phyloP scores from a whole-genome alignment of 1,140 invertebrate genomes.

The Drusus annulatus region DNA sequence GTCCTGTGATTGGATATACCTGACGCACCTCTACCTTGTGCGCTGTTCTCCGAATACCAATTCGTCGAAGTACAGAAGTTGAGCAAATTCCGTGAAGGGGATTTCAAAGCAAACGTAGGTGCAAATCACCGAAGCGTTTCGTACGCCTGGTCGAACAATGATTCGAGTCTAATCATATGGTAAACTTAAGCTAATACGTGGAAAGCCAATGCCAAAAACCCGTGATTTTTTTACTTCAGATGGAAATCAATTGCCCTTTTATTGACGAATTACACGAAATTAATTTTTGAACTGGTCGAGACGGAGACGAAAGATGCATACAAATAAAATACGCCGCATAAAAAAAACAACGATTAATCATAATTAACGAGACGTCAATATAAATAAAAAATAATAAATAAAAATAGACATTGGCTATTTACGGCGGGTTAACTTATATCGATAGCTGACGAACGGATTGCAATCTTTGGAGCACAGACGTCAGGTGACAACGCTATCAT shows the following conservation, averaged over 20 bases:
- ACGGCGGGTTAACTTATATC: no score
- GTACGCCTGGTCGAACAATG: neutral
- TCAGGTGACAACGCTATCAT: no score
- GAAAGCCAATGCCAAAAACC: neutral
- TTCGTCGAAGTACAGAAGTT: constrained; percentile 29
- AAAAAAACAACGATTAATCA: no score
- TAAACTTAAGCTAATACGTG: neutral
- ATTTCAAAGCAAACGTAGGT: constrained; percentile 8
- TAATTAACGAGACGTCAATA: no score
- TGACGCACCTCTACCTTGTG: constrained; percentile 2
- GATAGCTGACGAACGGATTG: no score
- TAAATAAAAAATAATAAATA: no score
- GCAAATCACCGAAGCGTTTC: constrained; percentile 23
- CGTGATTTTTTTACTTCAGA: neutral
- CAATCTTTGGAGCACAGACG: no score
- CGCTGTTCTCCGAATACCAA: constrained; percentile 14
- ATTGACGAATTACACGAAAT: neutral
- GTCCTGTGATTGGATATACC: neutral
- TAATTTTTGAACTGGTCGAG: neutral
- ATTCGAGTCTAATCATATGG: neutral
- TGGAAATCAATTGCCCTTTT: neutral
- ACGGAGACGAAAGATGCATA: constrained; percentile 1
- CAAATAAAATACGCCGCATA: neutral
- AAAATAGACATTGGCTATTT: no score
- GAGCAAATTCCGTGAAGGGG: constrained; percentile 12